Conservation (phyloP, 2,888 invertebrate species). For the Andrena bucephala region DNA sequence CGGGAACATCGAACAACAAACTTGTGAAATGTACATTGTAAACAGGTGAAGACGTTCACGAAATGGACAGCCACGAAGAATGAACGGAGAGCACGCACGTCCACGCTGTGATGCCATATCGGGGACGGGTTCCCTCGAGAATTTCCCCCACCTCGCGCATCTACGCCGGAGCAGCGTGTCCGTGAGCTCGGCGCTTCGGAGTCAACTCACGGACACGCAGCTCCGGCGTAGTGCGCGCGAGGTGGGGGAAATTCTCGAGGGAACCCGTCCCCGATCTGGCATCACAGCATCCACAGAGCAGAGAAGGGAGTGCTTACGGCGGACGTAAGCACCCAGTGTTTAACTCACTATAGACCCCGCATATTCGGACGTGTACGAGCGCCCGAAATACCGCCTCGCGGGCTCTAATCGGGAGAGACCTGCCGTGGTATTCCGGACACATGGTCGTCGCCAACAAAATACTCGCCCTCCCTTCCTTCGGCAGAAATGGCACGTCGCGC, state of each 20-base stretch:
- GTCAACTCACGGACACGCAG: too few species aligned
- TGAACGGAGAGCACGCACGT: conserved; percentile 12
- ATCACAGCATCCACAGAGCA: background rate
- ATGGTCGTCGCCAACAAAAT: background rate
- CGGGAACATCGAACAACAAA: conserved; percentile 23
- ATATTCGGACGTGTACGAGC: conserved; percentile 17
- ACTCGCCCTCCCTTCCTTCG: background rate
- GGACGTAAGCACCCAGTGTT: conserved; percentile 5
- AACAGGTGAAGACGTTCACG: conserved; percentile 18
- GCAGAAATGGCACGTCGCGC: background rate
- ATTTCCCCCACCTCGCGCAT: too few species aligned
- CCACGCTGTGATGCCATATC: too few species aligned
- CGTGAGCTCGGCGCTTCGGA: too few species aligned
- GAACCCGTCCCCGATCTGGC: too few species aligned
- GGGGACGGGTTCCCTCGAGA: too few species aligned
- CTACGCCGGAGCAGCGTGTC: too few species aligned
- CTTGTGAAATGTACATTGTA: conserved; percentile 20
- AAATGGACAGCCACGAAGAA: conserved; percentile 15
- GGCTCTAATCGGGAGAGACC: background rate
- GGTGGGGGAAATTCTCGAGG: too few species aligned
- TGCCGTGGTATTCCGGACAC: background rate
- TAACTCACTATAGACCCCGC: background rate
- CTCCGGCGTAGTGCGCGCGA: too few species aligned
- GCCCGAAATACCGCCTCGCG: background rate
- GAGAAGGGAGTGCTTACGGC: conserved; percentile 3